These are phyloP conservation scores for Stegastes partitus DNA, from an alignment of 2,113 vertebrate species.

Conservation along the genomic window DNA sequence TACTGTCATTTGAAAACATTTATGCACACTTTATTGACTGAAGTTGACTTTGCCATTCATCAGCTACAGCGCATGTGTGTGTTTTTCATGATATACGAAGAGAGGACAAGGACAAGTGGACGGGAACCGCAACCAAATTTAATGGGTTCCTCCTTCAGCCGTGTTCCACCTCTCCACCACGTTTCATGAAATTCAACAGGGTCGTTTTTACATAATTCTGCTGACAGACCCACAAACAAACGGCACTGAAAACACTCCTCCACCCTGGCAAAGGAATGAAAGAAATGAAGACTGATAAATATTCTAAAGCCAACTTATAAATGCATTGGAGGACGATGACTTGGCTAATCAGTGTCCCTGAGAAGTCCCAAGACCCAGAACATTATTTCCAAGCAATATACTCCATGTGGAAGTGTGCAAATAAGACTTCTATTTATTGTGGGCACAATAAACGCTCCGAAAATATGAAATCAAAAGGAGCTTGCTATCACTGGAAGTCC, in stretches of 20 bases:
- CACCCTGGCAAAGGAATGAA: background rate
- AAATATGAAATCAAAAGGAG: background rate
- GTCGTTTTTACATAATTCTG: too few species aligned
- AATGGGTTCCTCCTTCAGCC: too few species aligned
- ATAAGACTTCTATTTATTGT: slow-evolving; percentile 44
- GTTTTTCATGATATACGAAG: too few species aligned
- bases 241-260: background rate
- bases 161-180: too few species aligned
- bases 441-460: slow-evolving; percentile 7
- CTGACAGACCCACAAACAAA: background rate
- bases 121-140: too few species aligned
- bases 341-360: slow-evolving; percentile 45
- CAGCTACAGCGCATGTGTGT: too few species aligned
- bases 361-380: slow-evolving; percentile 38
- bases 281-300: slow-evolving; percentile 28
- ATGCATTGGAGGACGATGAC: slow-evolving; percentile 38
- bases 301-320: slow-evolving; percentile 28
- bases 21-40: too few species aligned
- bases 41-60: too few species aligned
- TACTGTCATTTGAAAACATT: too few species aligned
- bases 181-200: too few species aligned
- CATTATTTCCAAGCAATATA: slow-evolving; percentile 15
- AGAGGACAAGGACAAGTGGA: too few species aligned
- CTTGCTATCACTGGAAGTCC: background rate
- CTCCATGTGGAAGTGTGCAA: slow-evolving; percentile 20